These are phyloP conservation scores for Pachyramphus minor DNA, from an alignment of 2,113 vertebrate species.

Conservation along the genomic window DNA sequence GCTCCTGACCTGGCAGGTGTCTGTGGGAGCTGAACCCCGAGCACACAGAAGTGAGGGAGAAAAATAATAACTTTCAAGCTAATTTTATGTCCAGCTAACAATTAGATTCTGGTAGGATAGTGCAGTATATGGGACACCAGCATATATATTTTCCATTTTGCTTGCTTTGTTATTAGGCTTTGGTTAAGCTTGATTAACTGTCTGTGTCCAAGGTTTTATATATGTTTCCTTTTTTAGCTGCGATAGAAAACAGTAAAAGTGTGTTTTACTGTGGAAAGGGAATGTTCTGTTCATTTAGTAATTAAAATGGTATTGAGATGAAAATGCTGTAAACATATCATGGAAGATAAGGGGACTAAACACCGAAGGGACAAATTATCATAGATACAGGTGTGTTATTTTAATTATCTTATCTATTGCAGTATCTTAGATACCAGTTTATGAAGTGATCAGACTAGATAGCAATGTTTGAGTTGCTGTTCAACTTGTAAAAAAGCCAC, in stretches of 20 bases:
- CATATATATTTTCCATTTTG: not conserved
- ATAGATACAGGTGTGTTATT: not conserved
- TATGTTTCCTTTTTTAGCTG: not conserved
- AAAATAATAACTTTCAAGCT: not conserved
- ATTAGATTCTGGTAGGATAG: not conserved
- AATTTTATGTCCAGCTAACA: not conserved
- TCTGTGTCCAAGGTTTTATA: not conserved
- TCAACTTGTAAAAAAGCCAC: not conserved
- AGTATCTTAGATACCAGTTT: not conserved
- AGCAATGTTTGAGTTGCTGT: not conserved
- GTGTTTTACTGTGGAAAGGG: not conserved
- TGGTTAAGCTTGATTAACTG: slow-evolving; percentile 24
- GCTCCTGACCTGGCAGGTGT: not conserved
- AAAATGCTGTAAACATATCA: not conserved
- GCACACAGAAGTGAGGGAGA: not conserved
- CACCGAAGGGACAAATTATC: not conserved
- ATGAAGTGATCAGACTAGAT: not conserved
- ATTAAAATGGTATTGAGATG: not conserved
- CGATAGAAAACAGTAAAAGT: not conserved
- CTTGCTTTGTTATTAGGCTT: slow-evolving; percentile 6
- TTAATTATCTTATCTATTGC: not conserved
- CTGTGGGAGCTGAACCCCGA: not conserved
- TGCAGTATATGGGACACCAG: not conserved
- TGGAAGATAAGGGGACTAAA: not conserved
- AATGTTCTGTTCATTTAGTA: not conserved